Base-by-base conservation (phyloP, 2,113 vertebrate genomes). In the Grammomys dolichurus region DNA sequence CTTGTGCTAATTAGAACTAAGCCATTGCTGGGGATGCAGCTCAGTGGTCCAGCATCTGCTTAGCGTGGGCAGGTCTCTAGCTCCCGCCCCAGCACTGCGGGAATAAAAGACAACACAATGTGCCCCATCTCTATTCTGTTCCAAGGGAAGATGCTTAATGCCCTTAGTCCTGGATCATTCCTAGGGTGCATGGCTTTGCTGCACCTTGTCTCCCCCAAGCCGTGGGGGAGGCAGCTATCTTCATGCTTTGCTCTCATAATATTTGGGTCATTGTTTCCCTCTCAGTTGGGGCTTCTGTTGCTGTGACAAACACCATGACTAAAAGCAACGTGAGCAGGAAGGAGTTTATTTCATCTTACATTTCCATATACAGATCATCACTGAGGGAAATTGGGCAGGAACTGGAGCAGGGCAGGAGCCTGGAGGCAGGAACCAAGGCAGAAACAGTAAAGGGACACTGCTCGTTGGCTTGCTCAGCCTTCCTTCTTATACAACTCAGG, bases 171-270 rank as follows among this genome's bases (percentile, higher is more conserved):
- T 26, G 51, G 84, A 33, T 56, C 36, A 14, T 72, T 84, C 86
- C 60, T 73, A 17, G 67, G 48, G 36, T 60, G 10, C 65, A 22
- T 7, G 65, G 33, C 20, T 73, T 80, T 65, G 54, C 40, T n/a
- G 5, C 40, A 67, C 28, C 65, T 14, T 67, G 65, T 67, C 65
- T 67, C 28, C 10, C 22, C 60, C 17, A 0, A 60, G 33, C 36
- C 63, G 19, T 36, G 2, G 51, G 26, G 43, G 19, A 2, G 11
- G 14, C n/a, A 16, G 28, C 36, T 46, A 6, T 11, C 58, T 65
- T 56, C 1, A 0, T 54, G 1, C 48, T 67, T 58, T 13, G 5
- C 2, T 72, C 87, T 40, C 22, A 0, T 36, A 43, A 1, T 5
- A 46, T 75, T 17, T n/a, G 13, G 73, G 17, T 78, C 54, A 40